Conservation (phyloP, 2,797 vertebrate genomes). For the Leptoclinus maculatus region DNA sequence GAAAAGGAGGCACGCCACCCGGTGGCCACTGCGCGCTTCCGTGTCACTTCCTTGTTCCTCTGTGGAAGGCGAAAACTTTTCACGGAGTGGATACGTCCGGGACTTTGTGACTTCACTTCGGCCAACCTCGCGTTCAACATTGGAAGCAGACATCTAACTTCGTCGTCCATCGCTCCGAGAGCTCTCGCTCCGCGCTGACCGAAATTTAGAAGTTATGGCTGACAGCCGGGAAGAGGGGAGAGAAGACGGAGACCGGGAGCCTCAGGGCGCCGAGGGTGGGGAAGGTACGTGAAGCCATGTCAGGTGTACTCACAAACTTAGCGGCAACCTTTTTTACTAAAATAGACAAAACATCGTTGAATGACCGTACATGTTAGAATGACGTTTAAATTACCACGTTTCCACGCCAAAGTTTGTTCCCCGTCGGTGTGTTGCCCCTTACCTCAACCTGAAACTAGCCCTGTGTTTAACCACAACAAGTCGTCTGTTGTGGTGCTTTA, state of each 20-base stretch:
- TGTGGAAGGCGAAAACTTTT: background rate
- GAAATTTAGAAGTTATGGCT: constrained; percentile 66
- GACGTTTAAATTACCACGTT: no score
- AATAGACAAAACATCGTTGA: background rate
- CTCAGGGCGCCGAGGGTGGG: constrained; percentile 69
- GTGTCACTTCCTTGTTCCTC: constrained; percentile 48
- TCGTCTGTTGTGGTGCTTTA: background rate
- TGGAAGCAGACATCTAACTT: background rate
- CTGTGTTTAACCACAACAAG: background rate
- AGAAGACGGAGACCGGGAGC: constrained; percentile 35
- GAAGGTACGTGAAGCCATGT: constrained; percentile 61
- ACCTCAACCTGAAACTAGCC: background rate
- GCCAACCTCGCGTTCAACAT: background rate
- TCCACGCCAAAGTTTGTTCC: background rate
- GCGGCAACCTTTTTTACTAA: background rate
- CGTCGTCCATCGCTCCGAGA: background rate
- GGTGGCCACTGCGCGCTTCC: background rate
- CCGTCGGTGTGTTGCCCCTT: background rate
- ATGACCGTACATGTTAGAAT: rapidly evolving
- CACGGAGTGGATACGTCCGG: background rate
- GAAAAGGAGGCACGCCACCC: background rate
- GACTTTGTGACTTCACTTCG: background rate
- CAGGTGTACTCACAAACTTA: background rate
- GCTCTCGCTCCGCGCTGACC: background rate
- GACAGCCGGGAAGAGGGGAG: constrained; percentile 49